These are phyloP conservation scores for Tuta absoluta DNA, from an alignment of 2,888 invertebrate species.

Conservation along the genomic window DNA sequence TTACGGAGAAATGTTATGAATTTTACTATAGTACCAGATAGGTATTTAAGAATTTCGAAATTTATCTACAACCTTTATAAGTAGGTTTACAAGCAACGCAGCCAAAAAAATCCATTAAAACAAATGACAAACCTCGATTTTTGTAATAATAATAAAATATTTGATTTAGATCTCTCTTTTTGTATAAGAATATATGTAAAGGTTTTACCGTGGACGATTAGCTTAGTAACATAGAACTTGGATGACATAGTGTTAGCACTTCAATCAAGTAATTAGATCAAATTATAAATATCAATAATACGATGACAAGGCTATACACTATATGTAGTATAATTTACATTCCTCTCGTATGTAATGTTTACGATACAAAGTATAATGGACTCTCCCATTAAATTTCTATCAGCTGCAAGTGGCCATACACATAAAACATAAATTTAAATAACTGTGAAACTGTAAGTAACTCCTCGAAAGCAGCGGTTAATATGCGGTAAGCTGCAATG, in stretches of 20 bases:
- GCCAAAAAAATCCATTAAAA: no score
- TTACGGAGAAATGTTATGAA: conserved; percentile 1
- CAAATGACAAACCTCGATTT: no score
- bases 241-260: no score
- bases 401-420: conserved; percentile 1
- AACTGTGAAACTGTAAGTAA: conserved; percentile 5
- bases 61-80: no score
- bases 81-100: no score
- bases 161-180: no score
- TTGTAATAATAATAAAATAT: no score
- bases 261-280: no score
- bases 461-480: conserved; percentile 3
- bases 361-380: conserved; percentile 7
- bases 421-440: conserved; percentile 12
- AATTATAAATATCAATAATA: background rate
- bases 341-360: background rate
- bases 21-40: background rate
- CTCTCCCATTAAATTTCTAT: background rate
- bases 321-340: background rate
- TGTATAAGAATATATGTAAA: no score
- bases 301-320: background rate
- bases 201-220: no score
- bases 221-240: no score
- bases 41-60: no score
- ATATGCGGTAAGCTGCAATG: background rate